These are phyloP conservation scores for Lathronympha strigana DNA, from an alignment of 2,888 invertebrate genomes.

Conservation along the genomic window DNA sequence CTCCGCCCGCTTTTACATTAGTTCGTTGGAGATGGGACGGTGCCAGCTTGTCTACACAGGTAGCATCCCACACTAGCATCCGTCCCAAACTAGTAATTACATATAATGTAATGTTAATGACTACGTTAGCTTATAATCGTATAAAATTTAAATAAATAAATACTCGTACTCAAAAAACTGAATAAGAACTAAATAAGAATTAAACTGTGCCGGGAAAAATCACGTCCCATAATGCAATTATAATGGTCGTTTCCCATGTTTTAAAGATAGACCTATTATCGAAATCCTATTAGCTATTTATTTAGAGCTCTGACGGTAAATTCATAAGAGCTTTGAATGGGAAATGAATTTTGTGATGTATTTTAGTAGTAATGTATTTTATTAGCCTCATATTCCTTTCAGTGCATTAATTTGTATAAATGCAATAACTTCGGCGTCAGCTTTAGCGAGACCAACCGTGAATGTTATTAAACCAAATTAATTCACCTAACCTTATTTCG, in stretches of 20 bases:
- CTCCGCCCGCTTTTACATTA: too few species aligned
- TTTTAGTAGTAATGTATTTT: constrained; percentile 41
- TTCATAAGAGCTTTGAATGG: constrained; percentile 10
- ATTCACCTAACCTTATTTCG: constrained; percentile 47
- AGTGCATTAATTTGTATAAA: constrained; percentile 52
- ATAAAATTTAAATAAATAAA: too few species aligned
- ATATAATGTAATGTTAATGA: too few species aligned
- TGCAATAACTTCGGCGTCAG: constrained; percentile 64
- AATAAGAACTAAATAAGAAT: too few species aligned
- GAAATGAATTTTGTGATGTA: constrained; percentile 27
- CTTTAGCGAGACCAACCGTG: constrained; percentile 56
- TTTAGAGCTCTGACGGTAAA: not conserved
- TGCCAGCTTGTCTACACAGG: too few species aligned
- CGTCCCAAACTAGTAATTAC: too few species aligned
- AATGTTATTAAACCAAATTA: constrained; percentile 58
- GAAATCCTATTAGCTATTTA: too few species aligned
- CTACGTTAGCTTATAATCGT: too few species aligned
- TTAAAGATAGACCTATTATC: not conserved
- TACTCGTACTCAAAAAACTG: too few species aligned
- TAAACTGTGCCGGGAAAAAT: not conserved
- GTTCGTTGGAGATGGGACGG: too few species aligned
- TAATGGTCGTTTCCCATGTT: not conserved
- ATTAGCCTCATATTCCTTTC: constrained; percentile 34
- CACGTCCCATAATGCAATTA: too few species aligned
- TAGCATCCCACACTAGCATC: too few species aligned